Conservation (phyloP, 2,797 vertebrate genomes). For the Epinephelus coioides region DNA sequence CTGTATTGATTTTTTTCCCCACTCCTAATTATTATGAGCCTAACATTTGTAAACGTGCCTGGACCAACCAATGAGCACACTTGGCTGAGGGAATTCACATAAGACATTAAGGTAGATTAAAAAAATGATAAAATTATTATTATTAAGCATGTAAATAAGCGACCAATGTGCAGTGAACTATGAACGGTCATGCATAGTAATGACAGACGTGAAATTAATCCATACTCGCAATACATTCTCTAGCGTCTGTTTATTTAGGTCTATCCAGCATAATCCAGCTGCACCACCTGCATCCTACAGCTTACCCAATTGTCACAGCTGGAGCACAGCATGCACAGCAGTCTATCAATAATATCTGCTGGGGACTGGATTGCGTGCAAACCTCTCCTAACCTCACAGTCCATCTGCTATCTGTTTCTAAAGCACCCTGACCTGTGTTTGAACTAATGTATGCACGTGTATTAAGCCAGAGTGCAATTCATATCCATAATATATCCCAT, state of each 20-base stretch:
- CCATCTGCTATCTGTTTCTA: slow-evolving; percentile 52
- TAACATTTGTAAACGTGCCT: too few relatives aligned
- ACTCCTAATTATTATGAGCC: too few relatives aligned
- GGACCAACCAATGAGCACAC: background rate
- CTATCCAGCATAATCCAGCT: slow-evolving; percentile 29
- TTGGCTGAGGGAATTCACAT: background rate
- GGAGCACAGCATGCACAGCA: slow-evolving; percentile 36
- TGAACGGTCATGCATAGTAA: background rate
- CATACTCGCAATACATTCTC: background rate
- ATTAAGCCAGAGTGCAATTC: slow-evolving; percentile 48
- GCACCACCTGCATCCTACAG: slow-evolving; percentile 34
- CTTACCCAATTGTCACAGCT: slow-evolving; percentile 46
- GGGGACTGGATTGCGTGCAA: slow-evolving; percentile 49
- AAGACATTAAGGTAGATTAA: too few relatives aligned
- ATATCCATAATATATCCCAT: slow-evolving; percentile 50
- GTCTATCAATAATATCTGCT: slow-evolving; percentile 54
- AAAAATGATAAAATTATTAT: background rate
- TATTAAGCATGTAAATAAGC: background rate
- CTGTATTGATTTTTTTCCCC: too few relatives aligned
- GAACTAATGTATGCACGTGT: slow-evolving; percentile 51
- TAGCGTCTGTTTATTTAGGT: slow-evolving; percentile 22
- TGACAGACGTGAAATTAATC: background rate
- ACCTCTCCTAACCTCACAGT: slow-evolving; percentile 47
- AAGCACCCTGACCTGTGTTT: slow-evolving; percentile 61
- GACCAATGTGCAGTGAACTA: background rate